Evolutionary conservation across 2,797 vertebrate genomes (phyloP).

Genomic region (Leuciscus waleckii): DNA sequence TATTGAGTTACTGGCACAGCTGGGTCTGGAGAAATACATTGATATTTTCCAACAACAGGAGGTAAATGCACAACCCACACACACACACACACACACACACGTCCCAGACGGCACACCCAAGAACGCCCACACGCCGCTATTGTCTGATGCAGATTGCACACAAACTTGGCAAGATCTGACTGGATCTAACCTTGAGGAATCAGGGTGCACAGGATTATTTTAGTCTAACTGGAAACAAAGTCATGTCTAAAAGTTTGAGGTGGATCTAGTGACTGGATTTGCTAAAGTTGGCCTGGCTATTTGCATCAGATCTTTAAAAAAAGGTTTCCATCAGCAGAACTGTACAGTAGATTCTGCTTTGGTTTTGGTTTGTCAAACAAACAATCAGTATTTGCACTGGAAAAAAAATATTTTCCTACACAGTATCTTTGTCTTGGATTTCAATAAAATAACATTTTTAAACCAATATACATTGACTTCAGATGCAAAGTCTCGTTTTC

Average conservation of each 20-base stretch:
- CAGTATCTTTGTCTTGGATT: not conserved
- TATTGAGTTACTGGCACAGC: constrained; percentile 77
- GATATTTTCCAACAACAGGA: constrained; percentile 83
- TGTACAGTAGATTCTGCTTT: not conserved
- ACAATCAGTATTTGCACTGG: not conserved
- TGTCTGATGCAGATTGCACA: constrained; percentile 2
- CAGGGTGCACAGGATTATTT: constrained; percentile 5
- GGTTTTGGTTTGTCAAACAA: not conserved
- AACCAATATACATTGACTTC: not conserved
- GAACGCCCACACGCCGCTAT: not conserved
- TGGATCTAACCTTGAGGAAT: not conserved
- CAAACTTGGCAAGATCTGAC: not conserved
- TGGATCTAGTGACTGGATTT: not conserved
- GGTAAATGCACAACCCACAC: constrained; percentile 65
- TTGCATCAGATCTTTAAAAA: not conserved
- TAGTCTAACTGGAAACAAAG: constrained; percentile 11
- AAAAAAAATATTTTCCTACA: not conserved
- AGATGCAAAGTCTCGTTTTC: not conserved
- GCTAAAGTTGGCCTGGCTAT: not conserved
- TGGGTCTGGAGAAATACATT: constrained; percentile 81
- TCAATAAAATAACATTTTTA: not conserved
- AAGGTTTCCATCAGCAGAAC: not conserved
- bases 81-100: too few species aligned
- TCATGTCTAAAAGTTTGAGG: not conserved
- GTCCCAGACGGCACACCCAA: constrained; percentile 23